These are phyloP conservation scores for Tetragonula clypearis DNA, from an alignment of 1,140 invertebrate species.

Conservation along the genomic window DNA sequence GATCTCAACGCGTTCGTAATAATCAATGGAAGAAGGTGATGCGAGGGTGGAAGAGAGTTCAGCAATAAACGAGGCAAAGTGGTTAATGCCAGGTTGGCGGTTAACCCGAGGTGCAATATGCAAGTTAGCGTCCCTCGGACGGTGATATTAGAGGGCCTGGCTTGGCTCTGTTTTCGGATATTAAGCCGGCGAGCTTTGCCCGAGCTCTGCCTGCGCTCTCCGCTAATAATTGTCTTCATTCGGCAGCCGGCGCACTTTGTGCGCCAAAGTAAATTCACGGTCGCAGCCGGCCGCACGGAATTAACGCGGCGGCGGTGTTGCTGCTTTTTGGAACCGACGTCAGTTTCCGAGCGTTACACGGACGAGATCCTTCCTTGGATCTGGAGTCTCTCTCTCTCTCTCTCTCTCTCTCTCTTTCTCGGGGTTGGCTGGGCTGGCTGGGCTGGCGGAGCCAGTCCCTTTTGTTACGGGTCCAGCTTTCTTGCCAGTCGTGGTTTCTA, in stretches of 20 bases:
- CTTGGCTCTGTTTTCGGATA: slow-evolving; percentile 31
- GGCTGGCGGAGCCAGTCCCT: background rate
- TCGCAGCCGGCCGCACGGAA: slow-evolving; percentile 18
- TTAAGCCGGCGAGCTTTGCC: slow-evolving; percentile 29
- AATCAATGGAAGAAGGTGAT: slow-evolving; percentile 45
- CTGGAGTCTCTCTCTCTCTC: too few species aligned
- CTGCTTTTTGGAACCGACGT: background rate
- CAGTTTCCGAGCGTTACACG: background rate
- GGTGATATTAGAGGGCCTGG: slow-evolving; percentile 44
- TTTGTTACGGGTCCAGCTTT: background rate
- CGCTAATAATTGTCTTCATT: slow-evolving; percentile 53
- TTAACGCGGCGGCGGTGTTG: slow-evolving; percentile 19
- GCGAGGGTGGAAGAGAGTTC: background rate
- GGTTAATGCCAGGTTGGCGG: slow-evolving; percentile 60
- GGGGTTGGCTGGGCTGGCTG: too few species aligned
- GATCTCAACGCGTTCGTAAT: slow-evolving; percentile 56
- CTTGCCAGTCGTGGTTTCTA: background rate
- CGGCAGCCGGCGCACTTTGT: slow-evolving; percentile 41
- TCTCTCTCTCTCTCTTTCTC: background rate
- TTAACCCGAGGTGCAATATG: slow-evolving; percentile 53
- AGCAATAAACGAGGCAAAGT: slow-evolving; percentile 64
- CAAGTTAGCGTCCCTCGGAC: slow-evolving; percentile 56
- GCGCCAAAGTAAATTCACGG: slow-evolving; percentile 26
- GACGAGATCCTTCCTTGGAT: background rate
- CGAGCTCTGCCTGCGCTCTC: slow-evolving; percentile 11